Base-by-base conservation (phyloP, 2,797 vertebrate genomes). In the Coendou prehensilis region DNA sequence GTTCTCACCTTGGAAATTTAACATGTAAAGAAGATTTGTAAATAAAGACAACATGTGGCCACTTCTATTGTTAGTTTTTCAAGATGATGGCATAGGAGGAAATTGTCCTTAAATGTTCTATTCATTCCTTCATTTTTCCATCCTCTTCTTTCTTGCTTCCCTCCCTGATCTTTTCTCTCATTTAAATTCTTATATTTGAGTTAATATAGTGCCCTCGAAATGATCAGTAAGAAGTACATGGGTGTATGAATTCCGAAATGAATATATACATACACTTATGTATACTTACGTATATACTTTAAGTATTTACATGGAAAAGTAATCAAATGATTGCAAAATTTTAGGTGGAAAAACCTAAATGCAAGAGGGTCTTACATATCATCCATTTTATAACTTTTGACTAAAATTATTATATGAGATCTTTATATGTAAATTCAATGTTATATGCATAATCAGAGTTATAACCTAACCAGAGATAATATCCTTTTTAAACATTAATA, bases 401-500 rank as follows among this genome's bases (percentile, higher is more conserved):
- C 63, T 87, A 57, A 54, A 93, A 33, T 85, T 84, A 28, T 45
- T 78, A 61, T 6, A 54, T 87, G 64, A 69, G 45, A 28, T 11
- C 41, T 84, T 54, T 78, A 63, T 81, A 91, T 28, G 47, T 59
- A 73, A 17, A 67, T 57, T 84, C 11, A 50, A 22, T 80, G 10
- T 61, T 61, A 61, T 22, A n/a, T 13, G 14, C 6, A 80, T 17
- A 71, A 37, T 64, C 6, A 41, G 11, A 79, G 17, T 87, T 75
- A 71, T 93, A 93, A 78, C 3, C 10, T 78, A 71, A 81, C 3
- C 37, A 94, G 28, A 73, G 14, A 47, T 37, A 71, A 71, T 33
- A 84, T 18, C 2, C 30, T 85, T 78, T 88, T 95, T 61, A 85
- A 85, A 94, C 26, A 18, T 82, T 89, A 50, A 87, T 64, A 95